Evolutionary conservation across 2,113 vertebrate species (phyloP), one percentile per base, ranked within the genome.

Genomic region (Tachysurus vachellii): DNA sequence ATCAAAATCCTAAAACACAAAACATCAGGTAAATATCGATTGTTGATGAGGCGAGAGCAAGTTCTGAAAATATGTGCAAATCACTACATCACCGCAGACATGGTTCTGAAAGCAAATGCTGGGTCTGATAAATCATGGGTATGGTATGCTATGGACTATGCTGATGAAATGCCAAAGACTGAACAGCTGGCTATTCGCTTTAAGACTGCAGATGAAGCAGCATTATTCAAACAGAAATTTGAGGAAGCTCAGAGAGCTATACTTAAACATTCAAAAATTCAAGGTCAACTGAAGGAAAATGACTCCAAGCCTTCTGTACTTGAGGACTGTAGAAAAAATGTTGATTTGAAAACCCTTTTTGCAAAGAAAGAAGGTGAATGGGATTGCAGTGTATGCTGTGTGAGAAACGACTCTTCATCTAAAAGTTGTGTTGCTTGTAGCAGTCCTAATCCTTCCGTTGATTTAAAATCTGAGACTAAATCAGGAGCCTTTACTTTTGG

Each of bases 61-160:
- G 97, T 99, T 31, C 92, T 99, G 42, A 99, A 99, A 92, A 98
- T 99, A 85, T 99, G 98, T 93, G 98, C 98, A 88, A 99, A 99
- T 93, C 98, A 99, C 93, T 99, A 99, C 84, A 98, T 99, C 88
- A 99, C 93, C 90, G 87, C 96, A 53, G 97, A 99, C 86, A 99
- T 97, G 97, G 95, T 96, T 28, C 92, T 99, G 53, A 96, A 96
- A 91, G 96, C 96, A 16, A 99, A 98, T 91, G 94, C 97, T 68
- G 95, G 95, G 19, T 99, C 98, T 44, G 98, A 99, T 90, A 98
- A 96, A 90, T 99, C 97, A 47, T 99, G 98, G 94, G 98, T 99
- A 0, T 99, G 98, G 98, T 96, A 98, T 85, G 98, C 98, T 62
- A 94, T 97, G 85, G 98, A 99, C 88, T 99, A 99, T 92, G 97